A percentile compares a stretch with the other conserved stretches of the same genome.
Conservation (phyloP, 1,140 invertebrate species). For the Hycleus phaleratus region DNA sequence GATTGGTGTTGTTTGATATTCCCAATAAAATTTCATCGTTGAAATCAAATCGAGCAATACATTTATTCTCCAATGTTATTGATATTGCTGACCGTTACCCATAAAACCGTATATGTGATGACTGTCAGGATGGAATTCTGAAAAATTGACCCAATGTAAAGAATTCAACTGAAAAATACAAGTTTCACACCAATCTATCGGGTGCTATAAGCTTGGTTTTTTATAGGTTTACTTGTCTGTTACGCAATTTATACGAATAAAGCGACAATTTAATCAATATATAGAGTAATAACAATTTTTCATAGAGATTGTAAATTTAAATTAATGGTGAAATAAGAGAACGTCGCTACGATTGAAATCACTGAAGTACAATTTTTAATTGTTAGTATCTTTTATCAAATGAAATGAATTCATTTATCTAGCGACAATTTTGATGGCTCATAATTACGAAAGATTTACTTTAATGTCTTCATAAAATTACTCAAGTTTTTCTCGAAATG, state of each 20-base stretch:
- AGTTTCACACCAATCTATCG: conserved; percentile 11
- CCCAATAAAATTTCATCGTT: conserved; percentile 26
- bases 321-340: too few relatives aligned
- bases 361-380: too few relatives aligned
- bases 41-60: conserved; percentile 32
- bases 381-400: too few relatives aligned
- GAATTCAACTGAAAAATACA: conserved; percentile 18
- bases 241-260: not conserved
- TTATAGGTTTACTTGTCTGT: conserved; percentile 17
- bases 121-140: conserved; percentile 28
- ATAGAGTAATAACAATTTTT: too few relatives aligned
- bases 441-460: too few relatives aligned
- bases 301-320: too few relatives aligned
- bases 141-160: conserved; percentile 27
- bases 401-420: too few relatives aligned
- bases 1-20: conserved; percentile 12
- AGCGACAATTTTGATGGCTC: too few relatives aligned
- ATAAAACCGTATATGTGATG: conserved; percentile 35
- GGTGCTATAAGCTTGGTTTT: conserved; percentile 16
- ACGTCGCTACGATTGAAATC: too few relatives aligned
- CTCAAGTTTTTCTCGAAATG: too few relatives aligned
- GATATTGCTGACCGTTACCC: conserved; percentile 31
- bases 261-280: not conserved
- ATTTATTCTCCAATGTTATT: conserved; percentile 33
- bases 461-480: too few relatives aligned